phyloP scores from a whole-genome alignment of 2,888 invertebrate species.

The Phyllotreta striolata region DNA sequence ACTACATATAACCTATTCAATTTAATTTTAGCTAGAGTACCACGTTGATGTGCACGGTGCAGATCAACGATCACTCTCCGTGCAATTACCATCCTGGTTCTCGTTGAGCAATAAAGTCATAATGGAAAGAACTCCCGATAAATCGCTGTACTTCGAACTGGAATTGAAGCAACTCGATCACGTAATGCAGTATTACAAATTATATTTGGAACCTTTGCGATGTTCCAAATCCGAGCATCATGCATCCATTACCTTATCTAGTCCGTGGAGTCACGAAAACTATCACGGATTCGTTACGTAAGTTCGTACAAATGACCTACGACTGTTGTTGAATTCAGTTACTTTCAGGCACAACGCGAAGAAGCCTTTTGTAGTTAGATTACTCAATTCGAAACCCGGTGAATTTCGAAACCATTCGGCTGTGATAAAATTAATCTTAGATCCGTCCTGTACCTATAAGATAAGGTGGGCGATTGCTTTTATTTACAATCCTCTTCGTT shows the following conservation, averaged over 20 bases:
- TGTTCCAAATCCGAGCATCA: conserved; percentile 64
- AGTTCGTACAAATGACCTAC: conserved; percentile 46
- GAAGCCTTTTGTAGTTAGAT: conserved; percentile 67
- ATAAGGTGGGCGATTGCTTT: conserved; percentile 64
- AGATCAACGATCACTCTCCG: conserved; percentile 52
- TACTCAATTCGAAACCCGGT: conserved; percentile 65
- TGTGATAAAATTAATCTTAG: conserved; percentile 69
- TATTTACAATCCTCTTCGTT: conserved; percentile 26
- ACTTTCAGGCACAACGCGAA: conserved; percentile 59
- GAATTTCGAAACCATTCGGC: conserved; percentile 56
- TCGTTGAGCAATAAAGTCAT: conserved; percentile 57
- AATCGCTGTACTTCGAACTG: conserved; percentile 70
- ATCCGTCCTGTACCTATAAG: conserved; percentile 75
- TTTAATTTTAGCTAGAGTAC: conserved; percentile 65
- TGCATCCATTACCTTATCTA: conserved; percentile 67
- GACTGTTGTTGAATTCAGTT: neutral
- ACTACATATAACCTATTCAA: neutral
- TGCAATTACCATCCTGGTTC: conserved; percentile 53
- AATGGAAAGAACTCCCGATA: conserved; percentile 65
- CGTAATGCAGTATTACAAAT: conserved; percentile 68
- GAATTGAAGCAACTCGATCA: conserved; percentile 66
- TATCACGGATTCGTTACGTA: conserved; percentile 69
- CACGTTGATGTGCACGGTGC: conserved; percentile 72
- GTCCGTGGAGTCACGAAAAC: conserved; percentile 73
- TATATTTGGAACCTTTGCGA: conserved; percentile 67